These are phyloP conservation scores for Tetanocera ferruginea DNA, from an alignment of 2,888 invertebrate species.

Conservation along the genomic window DNA sequence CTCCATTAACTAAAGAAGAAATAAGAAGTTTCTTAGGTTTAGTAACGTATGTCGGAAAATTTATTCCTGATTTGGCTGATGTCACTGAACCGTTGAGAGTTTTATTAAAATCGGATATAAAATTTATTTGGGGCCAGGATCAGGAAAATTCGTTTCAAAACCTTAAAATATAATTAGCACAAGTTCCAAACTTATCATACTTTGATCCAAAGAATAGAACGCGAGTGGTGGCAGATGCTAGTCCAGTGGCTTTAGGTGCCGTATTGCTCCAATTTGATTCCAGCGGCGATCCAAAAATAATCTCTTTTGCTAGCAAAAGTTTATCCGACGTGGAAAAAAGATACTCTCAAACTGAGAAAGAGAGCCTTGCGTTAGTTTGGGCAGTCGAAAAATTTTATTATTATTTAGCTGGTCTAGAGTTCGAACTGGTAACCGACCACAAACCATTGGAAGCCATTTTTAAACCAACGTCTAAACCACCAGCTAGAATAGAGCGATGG, in stretches of 20 bases:
- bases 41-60: no score
- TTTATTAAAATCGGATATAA: no score
- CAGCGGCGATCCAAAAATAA: conserved; percentile 26
- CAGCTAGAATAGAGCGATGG: conserved; percentile 38
- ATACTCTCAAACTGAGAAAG: conserved; percentile 48
- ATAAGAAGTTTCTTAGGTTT: no score
- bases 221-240: conserved; percentile 60
- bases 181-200: conserved; percentile 54
- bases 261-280: conserved; percentile 55
- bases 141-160: no score
- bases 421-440: conserved; percentile 10
- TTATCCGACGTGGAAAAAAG: conserved; percentile 38
- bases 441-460: conserved; percentile 10
- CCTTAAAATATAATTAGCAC: no score
- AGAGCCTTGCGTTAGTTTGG: no score
- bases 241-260: conserved; percentile 58
- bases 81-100: no score
- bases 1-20: no score
- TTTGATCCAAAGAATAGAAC: conserved; percentile 56
- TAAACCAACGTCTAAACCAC: conserved; percentile 34
- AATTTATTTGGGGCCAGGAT: no score
- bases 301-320: conserved; percentile 28
- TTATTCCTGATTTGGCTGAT: no score
- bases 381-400: no score
- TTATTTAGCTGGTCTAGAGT: conserved; percentile 42